Conservation (phyloP, 2,797 vertebrate genomes). For the Octomys mimax region DNA sequence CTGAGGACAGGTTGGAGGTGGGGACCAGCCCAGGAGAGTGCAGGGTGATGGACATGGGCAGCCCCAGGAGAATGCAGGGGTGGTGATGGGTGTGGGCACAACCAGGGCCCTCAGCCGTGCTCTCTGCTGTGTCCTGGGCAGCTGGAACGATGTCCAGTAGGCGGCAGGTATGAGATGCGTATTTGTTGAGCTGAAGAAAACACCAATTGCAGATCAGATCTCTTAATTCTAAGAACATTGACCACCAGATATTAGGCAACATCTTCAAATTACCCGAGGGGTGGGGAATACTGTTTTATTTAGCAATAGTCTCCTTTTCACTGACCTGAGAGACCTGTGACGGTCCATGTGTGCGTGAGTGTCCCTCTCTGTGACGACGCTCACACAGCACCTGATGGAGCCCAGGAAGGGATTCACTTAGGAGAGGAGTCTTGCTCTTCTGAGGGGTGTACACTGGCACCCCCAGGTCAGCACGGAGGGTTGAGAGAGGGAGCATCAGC, state of each 20-base stretch:
- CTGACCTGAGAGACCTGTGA: neutral
- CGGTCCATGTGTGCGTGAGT: neutral
- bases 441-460: neutral
- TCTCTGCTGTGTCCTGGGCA: neutral
- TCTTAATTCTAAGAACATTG: constrained; percentile 10
- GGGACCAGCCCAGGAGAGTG: neutral
- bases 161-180: neutral
- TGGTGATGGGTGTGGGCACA: neutral
- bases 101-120: neutral
- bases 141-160: neutral
- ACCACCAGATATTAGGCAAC: neutral
- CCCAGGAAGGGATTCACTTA: constrained; percentile 4
- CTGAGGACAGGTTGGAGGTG: neutral
- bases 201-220: neutral
- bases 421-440: neutral
- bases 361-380: neutral
- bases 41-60: neutral
- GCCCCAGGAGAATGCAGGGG: neutral
- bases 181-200: neutral
- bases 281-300: neutral
- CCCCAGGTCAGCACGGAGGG: neutral
- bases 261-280: neutral
- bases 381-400: neutral
- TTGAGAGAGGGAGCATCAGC: neutral
- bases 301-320: neutral